phyloP scores from a whole-genome alignment of 2,888 invertebrate species.

The Stratiomys singularior region DNA sequence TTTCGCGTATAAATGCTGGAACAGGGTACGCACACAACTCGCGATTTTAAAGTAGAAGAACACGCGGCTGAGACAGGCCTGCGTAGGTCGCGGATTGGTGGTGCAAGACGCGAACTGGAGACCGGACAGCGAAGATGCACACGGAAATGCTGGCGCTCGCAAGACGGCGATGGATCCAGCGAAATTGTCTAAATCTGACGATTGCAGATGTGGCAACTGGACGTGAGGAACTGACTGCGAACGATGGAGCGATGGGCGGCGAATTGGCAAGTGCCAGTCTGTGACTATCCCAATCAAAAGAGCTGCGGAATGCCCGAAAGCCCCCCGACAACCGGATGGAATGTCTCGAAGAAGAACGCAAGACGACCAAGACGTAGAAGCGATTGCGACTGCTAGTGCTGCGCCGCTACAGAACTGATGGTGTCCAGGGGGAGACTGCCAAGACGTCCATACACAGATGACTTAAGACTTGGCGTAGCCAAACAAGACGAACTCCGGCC shows the following conservation, averaged over 20 bases:
- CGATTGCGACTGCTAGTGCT: not conserved
- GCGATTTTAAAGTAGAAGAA: too few relatives aligned
- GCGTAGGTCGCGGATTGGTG: not conserved
- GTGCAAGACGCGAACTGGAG: not conserved
- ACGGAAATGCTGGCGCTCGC: not conserved
- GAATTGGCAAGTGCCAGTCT: conserved; percentile 32
- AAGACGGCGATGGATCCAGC: conserved; percentile 8
- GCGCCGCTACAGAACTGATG: not conserved
- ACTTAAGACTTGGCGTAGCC: conserved; percentile 18
- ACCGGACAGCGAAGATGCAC: conserved; percentile 24
- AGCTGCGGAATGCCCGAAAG: conserved; percentile 31
- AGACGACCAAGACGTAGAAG: conserved; percentile 9
- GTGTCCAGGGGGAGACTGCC: conserved; percentile 36
- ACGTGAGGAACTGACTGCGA: not conserved
- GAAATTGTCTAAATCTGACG: conserved; percentile 16
- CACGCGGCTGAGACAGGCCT: not conserved
- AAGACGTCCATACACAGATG: not conserved
- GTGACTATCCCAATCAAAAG: conserved; percentile 39
- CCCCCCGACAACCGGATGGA: conserved; percentile 24
- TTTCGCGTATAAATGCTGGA: not conserved
- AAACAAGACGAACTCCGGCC: conserved; percentile 2
- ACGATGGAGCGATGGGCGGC: conserved; percentile 13
- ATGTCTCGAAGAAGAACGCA: conserved; percentile 26
- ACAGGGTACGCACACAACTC: too few relatives aligned
- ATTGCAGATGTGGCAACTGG: conserved; percentile 42